These are phyloP conservation scores for Acanthaster planci DNA, from an alignment of 35 echinoderm and acorn worm species.

Conservation along the genomic window DNA sequence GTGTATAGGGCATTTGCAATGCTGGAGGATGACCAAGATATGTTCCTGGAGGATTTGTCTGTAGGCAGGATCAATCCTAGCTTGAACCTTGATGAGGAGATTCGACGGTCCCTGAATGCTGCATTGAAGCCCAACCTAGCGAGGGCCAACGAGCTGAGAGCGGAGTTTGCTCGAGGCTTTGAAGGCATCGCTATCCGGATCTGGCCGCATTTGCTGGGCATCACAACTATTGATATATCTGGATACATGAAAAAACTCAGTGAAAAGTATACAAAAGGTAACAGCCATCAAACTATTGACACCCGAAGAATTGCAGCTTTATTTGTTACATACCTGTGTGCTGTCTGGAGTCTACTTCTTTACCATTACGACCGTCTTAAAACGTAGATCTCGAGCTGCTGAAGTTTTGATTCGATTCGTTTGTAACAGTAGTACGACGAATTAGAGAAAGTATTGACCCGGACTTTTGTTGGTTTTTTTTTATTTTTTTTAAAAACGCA, in stretches of 20 bases:
- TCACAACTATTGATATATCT: conserved; percentile 28
- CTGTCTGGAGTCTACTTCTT: too few relatives aligned
- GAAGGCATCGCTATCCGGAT: conserved; percentile 60
- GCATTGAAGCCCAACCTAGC: conserved; percentile 23
- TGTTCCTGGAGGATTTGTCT: conserved; percentile 57
- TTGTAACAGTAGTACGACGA: too few relatives aligned
- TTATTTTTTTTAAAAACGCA: too few relatives aligned
- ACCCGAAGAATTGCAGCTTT: background rate
- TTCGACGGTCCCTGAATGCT: conserved; percentile 15
- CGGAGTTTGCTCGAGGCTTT: conserved; percentile 75
- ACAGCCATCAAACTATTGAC: background rate
- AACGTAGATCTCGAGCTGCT: too few relatives aligned
- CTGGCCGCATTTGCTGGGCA: conserved; percentile 55
- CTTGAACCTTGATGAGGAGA: conserved; percentile 35
- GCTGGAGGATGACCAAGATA: conserved; percentile 42
- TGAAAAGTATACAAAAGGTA: conserved; percentile 49
- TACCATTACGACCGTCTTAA: too few relatives aligned
- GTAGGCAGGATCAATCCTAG: conserved; percentile 44
- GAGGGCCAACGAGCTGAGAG: conserved; percentile 53
- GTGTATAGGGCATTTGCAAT: conserved; percentile 35
- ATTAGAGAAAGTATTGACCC: too few relatives aligned
- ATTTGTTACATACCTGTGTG: too few relatives aligned
- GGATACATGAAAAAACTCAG: conserved; percentile 43
- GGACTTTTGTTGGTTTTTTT: too few relatives aligned
- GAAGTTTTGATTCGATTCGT: too few relatives aligned